phyloP scores from a whole-genome alignment of 2,797 vertebrate genomes.

The Pseudochaenichthys georgianus region DNA sequence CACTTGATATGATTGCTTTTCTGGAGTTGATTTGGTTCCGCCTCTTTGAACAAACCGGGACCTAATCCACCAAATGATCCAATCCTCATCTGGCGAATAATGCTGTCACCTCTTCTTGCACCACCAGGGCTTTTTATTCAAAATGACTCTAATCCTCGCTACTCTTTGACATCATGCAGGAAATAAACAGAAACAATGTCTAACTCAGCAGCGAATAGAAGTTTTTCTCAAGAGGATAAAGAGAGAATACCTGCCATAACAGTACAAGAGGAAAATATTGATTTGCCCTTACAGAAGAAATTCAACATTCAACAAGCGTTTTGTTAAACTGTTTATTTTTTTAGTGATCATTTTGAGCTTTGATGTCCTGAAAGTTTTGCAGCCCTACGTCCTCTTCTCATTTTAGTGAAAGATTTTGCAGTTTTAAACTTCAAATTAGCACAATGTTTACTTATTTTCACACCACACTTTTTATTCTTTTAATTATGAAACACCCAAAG shows the following conservation, averaged over 20 bases:
- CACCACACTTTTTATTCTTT: background rate
- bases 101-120: constrained; percentile 22
- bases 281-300: constrained; percentile 2
- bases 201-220: constrained; percentile 23
- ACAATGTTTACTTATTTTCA: background rate
- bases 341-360: too few relatives aligned
- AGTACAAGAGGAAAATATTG: background rate
- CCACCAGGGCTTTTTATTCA: constrained; percentile 18
- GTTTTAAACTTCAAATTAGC: background rate
- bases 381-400: background rate
- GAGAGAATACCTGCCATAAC: constrained; percentile 36
- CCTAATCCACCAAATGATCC: constrained; percentile 28
- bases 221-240: constrained; percentile 32
- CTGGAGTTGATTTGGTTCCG: constrained; percentile 21
- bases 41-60: constrained; percentile 12
- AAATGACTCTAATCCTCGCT: constrained; percentile 56
- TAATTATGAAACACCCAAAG: background rate
- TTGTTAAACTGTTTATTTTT: background rate
- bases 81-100: constrained; percentile 35
- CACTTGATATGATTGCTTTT: constrained; percentile 21
- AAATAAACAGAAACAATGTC: constrained; percentile 44
- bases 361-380: background rate
- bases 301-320: background rate
- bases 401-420: background rate
- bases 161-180: constrained; percentile 46